A percentile compares a stretch with the other conserved stretches of the same genome.
Evolutionary conservation across 2,797 vertebrate genomes (phyloP).

Genomic region (Pristis pectinata): DNA sequence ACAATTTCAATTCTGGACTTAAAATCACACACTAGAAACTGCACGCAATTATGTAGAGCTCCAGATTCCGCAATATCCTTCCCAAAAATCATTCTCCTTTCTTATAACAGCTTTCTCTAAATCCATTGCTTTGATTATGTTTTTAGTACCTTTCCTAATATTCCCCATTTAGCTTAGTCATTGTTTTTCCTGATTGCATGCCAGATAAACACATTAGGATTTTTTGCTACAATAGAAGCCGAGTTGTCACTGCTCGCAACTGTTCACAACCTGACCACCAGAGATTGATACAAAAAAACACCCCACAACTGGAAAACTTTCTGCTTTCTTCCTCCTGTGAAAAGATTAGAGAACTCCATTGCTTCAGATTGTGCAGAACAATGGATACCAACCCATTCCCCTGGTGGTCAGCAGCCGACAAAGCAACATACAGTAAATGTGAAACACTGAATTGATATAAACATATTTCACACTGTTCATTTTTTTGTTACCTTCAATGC

Average conservation of each 20-base stretch:
- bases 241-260: neutral
- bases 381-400: neutral
- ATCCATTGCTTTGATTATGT: too few relatives aligned
- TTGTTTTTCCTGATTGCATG: too few relatives aligned
- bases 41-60: too few relatives aligned
- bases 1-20: too few relatives aligned
- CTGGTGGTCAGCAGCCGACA: neutral
- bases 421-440: neutral
- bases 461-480: neutral
- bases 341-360: neutral
- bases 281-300: neutral
- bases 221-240: neutral
- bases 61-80: too few relatives aligned
- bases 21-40: too few relatives aligned
- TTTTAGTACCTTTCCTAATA: too few relatives aligned
- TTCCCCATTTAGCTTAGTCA: too few relatives aligned
- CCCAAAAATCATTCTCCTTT: too few relatives aligned
- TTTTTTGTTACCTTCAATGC: conserved; percentile 73
- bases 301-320: neutral
- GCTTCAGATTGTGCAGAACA: neutral
- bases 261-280: neutral
- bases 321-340: neutral
- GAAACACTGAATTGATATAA: neutral
- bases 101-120: too few relatives aligned
- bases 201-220: too few relatives aligned